Evolutionary conservation across 2,888 invertebrate species (phyloP).

Genomic region (Nephrotoma appendiculata): DNA sequence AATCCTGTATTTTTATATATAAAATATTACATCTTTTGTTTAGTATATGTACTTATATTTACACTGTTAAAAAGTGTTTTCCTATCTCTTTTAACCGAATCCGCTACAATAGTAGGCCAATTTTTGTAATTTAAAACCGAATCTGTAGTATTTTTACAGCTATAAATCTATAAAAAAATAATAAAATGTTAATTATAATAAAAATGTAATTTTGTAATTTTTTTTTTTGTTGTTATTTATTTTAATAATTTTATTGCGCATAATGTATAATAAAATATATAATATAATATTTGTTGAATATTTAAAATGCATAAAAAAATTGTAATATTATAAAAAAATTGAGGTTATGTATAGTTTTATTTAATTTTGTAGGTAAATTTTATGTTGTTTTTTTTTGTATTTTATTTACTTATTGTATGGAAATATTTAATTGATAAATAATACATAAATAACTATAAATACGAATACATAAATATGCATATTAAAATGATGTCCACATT

Average conservation of each 20-base stretch:
- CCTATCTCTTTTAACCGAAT: not conserved
- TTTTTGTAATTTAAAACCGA: not conserved
- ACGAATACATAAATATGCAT: not conserved
- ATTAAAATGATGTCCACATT: not conserved
- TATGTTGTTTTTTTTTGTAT: not conserved
- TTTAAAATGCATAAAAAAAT: not conserved
- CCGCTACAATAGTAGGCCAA: not conserved
- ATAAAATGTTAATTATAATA: not conserved
- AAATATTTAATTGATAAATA: not conserved
- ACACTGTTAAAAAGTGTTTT: not conserved
- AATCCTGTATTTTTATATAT: too few species aligned
- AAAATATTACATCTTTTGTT: not conserved
- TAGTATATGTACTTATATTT: not conserved
- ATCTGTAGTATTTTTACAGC: not conserved
- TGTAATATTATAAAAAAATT: not conserved
- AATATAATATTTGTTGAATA: not conserved
- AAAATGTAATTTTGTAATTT: not conserved
- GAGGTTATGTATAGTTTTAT: not conserved
- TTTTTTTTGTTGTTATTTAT: not conserved
- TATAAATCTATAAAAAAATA: not conserved
- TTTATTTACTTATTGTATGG: not conserved
- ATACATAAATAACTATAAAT: not conserved
- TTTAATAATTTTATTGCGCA: not conserved
- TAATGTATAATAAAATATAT: not conserved
- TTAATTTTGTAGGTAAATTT: not conserved